Evolutionary conservation across 2,797 vertebrate genomes (phyloP), one percentile per base, ranked within the genome.

Genomic region (Anguilla marmorata): DNA sequence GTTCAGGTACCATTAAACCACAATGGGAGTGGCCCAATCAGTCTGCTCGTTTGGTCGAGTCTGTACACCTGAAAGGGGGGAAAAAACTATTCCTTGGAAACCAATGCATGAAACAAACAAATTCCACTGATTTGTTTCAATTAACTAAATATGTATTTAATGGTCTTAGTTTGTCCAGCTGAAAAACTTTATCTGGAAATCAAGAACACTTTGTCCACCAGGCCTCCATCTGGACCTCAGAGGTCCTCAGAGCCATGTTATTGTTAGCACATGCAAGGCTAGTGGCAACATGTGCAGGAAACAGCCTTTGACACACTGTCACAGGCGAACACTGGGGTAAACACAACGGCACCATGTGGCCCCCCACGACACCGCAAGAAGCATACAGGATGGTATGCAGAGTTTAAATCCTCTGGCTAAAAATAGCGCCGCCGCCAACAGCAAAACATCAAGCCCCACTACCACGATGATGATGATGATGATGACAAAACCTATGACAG

Each of bases 271-370:
- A 88, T 88, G 88, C 86, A n/a, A 2, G 87, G 87, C 86, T 89
- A 56, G n/a, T 14, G 69, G 85, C 54, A 84, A 27, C 86, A 66
- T 63, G 80, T 87, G 92, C 92, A 93, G 92, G 93, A 93, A 93
- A 90, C 87, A 54, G 91, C 90, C 89, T 93, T 90, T 92, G 90
- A 92, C 92, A 93, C 87, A 90, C 80, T 87, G 41, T 56, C 83
- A 76, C 48, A 24, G 30, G 45, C 58, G 41, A 86, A 50, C 45
- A 63, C 88, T 82, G 74, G 80, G 69, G 79, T 66, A 85, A 80
- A 86, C 76, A 86, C 33, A 85, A 37, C n/a, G 27, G n/a, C 85
- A 69, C 56, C 58, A 84, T 27, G 80, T 16, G 41, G 27, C 63
- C 63, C 24, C 30, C 63, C 52, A 54, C 56, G 56, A 9, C 56